Conservation (phyloP, 2,888 invertebrate genomes). For the Nasonovia ribisnigri region DNA sequence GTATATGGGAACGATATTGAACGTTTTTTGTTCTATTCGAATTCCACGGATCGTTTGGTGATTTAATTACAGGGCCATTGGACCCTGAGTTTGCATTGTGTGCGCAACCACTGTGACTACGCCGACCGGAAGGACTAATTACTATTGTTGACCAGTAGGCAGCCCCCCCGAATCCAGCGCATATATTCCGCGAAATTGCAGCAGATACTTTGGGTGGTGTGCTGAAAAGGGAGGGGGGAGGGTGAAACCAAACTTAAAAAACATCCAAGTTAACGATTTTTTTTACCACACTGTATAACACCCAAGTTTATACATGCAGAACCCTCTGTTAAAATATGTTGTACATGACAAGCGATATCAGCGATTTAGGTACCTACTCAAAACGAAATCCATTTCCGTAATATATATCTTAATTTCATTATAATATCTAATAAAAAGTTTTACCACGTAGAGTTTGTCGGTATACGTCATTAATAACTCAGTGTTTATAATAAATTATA, state of each 20-base stretch:
- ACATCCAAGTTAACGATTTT: background rate
- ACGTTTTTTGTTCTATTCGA: slow-evolving; percentile 36
- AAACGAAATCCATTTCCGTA: background rate
- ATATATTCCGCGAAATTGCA: background rate
- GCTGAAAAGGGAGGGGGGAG: background rate
- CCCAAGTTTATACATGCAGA: background rate
- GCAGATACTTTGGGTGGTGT: background rate
- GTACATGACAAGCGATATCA: background rate
- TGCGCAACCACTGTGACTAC: slow-evolving; percentile 47
- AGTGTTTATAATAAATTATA: background rate
- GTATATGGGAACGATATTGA: background rate
- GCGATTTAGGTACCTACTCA: background rate
- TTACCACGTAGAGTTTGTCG: background rate
- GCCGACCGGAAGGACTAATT: slow-evolving; percentile 56
- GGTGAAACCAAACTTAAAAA: background rate
- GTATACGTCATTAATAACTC: background rate
- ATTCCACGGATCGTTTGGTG: slow-evolving; percentile 53
- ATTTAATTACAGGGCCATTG: slow-evolving; percentile 60
- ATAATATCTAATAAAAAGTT: background rate
- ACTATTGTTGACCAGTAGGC: background rate
- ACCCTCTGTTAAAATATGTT: background rate
- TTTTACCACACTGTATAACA: background rate
- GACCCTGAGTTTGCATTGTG: slow-evolving; percentile 47
- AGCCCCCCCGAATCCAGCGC: slow-evolving; percentile 17
- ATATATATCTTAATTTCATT: background rate